phyloP scores from a whole-genome alignment of 2,113 vertebrate species.

The Ceratotherium simum region DNA sequence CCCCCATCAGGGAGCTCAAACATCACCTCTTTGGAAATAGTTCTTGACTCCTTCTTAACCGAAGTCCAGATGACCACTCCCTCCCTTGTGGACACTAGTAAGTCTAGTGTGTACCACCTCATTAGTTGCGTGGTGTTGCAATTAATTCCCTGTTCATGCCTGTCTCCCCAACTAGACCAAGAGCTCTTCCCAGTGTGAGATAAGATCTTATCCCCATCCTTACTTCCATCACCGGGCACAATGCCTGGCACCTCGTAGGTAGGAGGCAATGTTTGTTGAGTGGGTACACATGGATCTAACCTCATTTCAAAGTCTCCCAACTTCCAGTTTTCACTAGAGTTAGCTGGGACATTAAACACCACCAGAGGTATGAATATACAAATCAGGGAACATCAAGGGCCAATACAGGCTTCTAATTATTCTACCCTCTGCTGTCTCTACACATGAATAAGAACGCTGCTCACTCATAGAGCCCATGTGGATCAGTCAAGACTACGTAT shows the following conservation, averaged over 20 bases:
- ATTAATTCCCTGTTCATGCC: neutral
- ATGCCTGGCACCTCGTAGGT: neutral
- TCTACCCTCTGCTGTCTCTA: neutral
- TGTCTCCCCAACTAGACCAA: neutral
- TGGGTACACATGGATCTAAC: neutral
- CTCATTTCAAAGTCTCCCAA: neutral
- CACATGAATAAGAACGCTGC: neutral
- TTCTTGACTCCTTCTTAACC: neutral
- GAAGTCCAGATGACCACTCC: neutral
- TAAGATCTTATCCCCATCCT: neutral
- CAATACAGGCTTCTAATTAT: neutral
- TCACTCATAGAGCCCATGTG: neutral
- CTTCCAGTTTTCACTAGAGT: neutral
- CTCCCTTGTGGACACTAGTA: neutral
- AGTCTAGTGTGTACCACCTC: neutral
- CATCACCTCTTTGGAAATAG: neutral
- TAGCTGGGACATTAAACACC: neutral
- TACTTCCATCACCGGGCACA: neutral
- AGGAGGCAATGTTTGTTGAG: neutral
- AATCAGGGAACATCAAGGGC: neutral
- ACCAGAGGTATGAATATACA: neutral
- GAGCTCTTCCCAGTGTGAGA: neutral
- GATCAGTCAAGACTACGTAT: neutral
- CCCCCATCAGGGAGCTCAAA: neutral
- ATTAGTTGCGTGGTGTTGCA: neutral